Conservation (phyloP, 1,140 invertebrate species). For the Ectropis grisescens region DNA sequence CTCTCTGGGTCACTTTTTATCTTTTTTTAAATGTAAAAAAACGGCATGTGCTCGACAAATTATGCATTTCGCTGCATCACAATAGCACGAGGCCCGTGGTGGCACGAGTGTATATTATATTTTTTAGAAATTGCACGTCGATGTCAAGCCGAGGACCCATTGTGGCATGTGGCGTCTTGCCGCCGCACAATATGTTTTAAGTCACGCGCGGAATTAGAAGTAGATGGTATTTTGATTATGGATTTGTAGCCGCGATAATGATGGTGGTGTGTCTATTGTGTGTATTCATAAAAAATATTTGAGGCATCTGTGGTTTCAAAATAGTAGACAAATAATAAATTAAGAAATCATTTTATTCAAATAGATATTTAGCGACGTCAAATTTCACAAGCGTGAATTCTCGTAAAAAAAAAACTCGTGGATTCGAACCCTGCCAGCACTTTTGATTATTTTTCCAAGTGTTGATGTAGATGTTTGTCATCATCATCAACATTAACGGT, state of each 20-base stretch:
- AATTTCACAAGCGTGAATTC: too few species aligned
- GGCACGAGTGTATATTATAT: constrained; percentile 46
- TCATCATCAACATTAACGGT: too few species aligned
- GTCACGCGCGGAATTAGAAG: not conserved
- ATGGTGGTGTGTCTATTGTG: too few species aligned
- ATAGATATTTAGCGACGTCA: too few species aligned
- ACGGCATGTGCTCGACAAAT: constrained; percentile 63
- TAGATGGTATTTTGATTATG: not conserved
- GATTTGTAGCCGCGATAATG: not conserved
- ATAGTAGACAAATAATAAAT: too few species aligned
- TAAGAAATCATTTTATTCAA: too few species aligned
- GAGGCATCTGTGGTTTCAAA: too few species aligned
- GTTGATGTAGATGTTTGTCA: too few species aligned
- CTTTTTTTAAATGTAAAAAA: constrained; percentile 49
- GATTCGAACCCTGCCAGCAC: too few species aligned
- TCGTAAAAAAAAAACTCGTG: too few species aligned
- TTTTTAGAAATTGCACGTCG: constrained; percentile 50
- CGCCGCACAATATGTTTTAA: constrained; percentile 18
- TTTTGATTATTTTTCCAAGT: too few species aligned
- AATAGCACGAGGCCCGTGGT: constrained; percentile 37
- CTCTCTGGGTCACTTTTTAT: constrained; percentile 55
- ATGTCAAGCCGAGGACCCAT: constrained; percentile 45
- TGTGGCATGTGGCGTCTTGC: constrained; percentile 33
- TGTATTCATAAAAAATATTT: too few species aligned
- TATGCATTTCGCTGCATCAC: constrained; percentile 62